Conservation (phyloP, 2,888 invertebrate species). For the Scaeva pyrastri region DNA sequence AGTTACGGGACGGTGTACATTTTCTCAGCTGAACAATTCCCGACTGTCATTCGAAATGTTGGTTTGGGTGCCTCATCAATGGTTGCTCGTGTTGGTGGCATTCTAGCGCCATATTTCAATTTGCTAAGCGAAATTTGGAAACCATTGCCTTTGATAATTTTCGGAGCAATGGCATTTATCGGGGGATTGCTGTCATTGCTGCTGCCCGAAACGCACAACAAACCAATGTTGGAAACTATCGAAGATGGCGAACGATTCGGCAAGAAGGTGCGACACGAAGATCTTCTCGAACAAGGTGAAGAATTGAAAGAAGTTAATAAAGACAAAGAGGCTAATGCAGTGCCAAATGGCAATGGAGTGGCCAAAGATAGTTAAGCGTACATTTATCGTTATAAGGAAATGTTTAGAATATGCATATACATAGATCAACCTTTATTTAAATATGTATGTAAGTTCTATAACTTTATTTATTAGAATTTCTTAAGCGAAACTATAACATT, state of each 20-base stretch:
- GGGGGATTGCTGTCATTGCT: conserved; percentile 89
- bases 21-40: conserved; percentile 90
- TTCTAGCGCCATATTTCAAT: conserved; percentile 90
- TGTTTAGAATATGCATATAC: too few relatives aligned
- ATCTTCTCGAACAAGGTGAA: conserved; percentile 51
- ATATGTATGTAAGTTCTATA: too few relatives aligned
- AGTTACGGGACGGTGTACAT: conserved; percentile 90
- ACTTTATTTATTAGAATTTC: too few relatives aligned
- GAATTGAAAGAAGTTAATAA: conserved; percentile 58
- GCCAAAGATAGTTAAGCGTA: conserved; percentile 47
- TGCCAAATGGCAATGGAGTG: conserved; percentile 48
- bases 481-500: too few relatives aligned
- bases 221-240: conserved; percentile 91
- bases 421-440: not conserved
- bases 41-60: conserved; percentile 91
- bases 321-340: conserved; percentile 9
- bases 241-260: conserved; percentile 90
- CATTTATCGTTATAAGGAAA: not conserved
- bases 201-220: conserved; percentile 91
- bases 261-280: conserved; percentile 80
- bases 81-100: conserved; percentile 91
- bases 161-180: conserved; percentile 89
- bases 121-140: conserved; percentile 86
- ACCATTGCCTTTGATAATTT: conserved; percentile 89
- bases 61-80: conserved; percentile 95